Evolutionary conservation across 2,888 invertebrate species (phyloP), one percentile per base, ranked within the genome.

Genomic region (Aleiodes leptofemur): DNA sequence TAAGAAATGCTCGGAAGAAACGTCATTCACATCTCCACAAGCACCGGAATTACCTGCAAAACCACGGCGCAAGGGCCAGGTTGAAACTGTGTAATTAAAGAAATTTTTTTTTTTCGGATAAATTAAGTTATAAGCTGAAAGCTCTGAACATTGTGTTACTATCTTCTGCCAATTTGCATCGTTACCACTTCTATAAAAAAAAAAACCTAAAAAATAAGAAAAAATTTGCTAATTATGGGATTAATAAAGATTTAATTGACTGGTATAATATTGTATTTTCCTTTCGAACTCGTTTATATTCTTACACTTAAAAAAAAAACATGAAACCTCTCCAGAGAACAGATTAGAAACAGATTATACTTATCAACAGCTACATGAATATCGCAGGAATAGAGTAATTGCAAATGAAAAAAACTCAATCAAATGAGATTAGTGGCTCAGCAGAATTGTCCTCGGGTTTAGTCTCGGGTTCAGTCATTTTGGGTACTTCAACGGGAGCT

Each of bases 341-440:
- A 6, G 6, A 72, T 50, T 51, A 61, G 13, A 11, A 57, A 73
- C 55, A 14, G 53, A 9, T 14, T 31, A 69, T 34, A 71, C 43
- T 43, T 61, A 69, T 56, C 34, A 50, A 61, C 53, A 66, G 38
- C 57, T 64, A 53, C 56, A 56, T 56, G n/a, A 38, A 55, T 14
- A 43, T 72, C 8, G 29, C 66, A 14, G 34, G 51, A 31, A 38
- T 16, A 55, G 4, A 23, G 34, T n/a, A 6, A 57, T 64, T 48
- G 34, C 13, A 64, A 2, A 23, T n/a, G 2, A 23, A 23, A 23
- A 23, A 23, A 23, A 23, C 14, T 31, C 78, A 96, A 91, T 96
- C 96, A 83, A 96, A 96, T 86, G 94, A 94, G 80, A 96, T 96
- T 51, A 96, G 91, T 1, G 64, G 64, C 90, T 96, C 96, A 14